Percentiles rank a stretch among this genome's conserved stretches.
Evolutionary conservation across 2,888 invertebrate genomes (phyloP).

Genomic region (Leptarthrus brevirostris): DNA sequence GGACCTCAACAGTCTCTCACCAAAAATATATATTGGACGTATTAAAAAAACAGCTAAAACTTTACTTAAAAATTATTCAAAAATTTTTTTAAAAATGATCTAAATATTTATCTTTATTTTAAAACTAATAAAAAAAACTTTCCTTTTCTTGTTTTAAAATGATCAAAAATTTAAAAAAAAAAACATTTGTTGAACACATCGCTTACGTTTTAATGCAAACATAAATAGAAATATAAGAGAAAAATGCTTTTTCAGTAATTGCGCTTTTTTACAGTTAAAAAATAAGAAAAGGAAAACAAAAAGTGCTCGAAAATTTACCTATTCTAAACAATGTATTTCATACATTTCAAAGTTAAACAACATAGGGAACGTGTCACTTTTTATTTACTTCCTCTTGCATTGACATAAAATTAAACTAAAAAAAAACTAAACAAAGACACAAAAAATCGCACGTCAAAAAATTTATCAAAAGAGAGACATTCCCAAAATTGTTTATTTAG

Average conservation of each 20-base stretch:
- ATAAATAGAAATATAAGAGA: neutral
- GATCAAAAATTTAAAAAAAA: neutral
- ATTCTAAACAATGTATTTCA: constrained; percentile 39
- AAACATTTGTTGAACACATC: constrained; percentile 18
- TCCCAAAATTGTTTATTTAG: neutral
- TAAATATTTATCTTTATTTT: too few species aligned
- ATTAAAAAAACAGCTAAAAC: neutral
- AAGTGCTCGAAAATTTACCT: constrained; percentile 40
- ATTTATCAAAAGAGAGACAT: neutral
- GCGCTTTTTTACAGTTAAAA: neutral
- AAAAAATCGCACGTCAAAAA: too few species aligned
- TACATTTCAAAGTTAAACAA: constrained; percentile 4
- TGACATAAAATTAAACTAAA: constrained; percentile 2
- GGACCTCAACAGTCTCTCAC: too few species aligned
- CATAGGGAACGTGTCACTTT: neutral
- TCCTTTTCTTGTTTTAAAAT: neutral
- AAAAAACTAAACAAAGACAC: neutral
- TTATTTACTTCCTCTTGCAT: neutral
- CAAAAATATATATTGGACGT: constrained; percentile 16
- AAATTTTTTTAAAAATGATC: too few species aligned
- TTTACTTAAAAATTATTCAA: too few species aligned
- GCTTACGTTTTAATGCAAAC: neutral
- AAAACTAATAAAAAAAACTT: too few species aligned
- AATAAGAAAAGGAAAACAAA: constrained; percentile 16
- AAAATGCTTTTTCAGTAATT: neutral